Conservation (phyloP, 2,888 invertebrate species). For the Eurytoma californica region DNA sequence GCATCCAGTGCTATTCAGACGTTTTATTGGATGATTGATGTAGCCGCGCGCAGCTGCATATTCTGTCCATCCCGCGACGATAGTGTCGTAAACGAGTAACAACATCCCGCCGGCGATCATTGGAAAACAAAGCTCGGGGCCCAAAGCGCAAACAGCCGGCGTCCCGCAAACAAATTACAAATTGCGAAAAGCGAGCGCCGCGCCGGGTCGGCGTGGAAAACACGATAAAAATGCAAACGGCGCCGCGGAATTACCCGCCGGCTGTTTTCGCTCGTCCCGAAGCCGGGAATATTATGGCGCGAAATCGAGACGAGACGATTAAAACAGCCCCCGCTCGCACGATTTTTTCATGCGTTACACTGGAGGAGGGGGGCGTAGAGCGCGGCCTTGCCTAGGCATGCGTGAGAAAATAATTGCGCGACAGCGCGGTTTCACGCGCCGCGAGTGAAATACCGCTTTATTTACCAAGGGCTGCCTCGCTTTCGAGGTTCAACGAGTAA, state of each 20-base stretch:
- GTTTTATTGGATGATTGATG: too few species aligned
- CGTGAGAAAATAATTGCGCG: too few species aligned
- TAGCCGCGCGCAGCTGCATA: background rate
- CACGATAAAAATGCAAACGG: conserved; percentile 30
- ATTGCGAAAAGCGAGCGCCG: background rate
- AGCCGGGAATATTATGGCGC: background rate
- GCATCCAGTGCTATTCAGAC: too few species aligned
- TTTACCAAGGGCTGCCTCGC: too few species aligned
- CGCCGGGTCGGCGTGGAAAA: background rate
- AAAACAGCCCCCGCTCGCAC: too few species aligned
- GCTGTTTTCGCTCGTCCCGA: background rate
- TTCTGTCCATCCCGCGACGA: background rate
- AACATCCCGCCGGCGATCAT: background rate
- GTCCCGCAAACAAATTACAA: conserved; percentile 14
- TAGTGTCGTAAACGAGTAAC: background rate
- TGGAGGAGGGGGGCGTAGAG: too few species aligned
- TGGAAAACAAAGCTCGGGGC: background rate
- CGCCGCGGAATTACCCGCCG: background rate
- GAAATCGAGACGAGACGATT: too few species aligned
- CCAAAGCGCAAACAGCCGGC: background rate
- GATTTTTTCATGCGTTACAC: too few species aligned
- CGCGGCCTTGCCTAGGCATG: too few species aligned
- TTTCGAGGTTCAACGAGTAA: too few species aligned
- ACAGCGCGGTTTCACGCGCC: too few species aligned
- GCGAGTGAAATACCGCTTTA: too few species aligned